These are phyloP conservation scores for Sylvia atricapilla DNA, from an alignment of 2,113 vertebrate species.

Conservation along the genomic window DNA sequence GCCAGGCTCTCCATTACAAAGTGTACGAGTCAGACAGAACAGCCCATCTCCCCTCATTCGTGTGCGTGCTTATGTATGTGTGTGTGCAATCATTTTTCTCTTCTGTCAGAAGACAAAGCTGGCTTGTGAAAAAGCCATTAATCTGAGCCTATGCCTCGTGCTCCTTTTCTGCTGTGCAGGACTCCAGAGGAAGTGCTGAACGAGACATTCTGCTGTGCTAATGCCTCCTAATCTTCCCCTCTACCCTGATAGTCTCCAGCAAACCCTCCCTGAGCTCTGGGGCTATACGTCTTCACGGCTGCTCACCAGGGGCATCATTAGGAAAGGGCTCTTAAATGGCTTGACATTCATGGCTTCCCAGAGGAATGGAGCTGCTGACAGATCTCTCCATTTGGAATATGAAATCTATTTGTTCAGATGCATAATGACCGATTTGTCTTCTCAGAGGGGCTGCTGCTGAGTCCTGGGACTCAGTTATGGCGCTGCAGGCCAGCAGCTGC, in stretches of 20 bases:
- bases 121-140: constrained; percentile 48
- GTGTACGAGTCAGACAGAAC: neutral
- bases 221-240: constrained; percentile 53
- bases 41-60: neutral
- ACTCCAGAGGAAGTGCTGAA: constrained; percentile 41
- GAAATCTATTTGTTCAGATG: constrained; percentile 70
- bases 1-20: neutral
- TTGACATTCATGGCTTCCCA: constrained; percentile 65
- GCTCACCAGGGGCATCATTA: constrained; percentile 64
- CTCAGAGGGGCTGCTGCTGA: constrained; percentile 41
- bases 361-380: constrained; percentile 54
- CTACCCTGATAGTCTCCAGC: constrained; percentile 46
- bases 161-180: constrained; percentile 37
- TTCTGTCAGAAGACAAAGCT: constrained; percentile 48
- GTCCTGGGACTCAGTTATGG: constrained; percentile 12
- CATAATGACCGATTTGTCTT: constrained; percentile 66
- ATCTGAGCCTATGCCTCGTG: constrained; percentile 29
- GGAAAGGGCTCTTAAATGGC: constrained; percentile 64
- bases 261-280: constrained; percentile 21
- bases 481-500: constrained; percentile 11
- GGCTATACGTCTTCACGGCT: constrained; percentile 19
- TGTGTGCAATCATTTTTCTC: constrained; percentile 33
- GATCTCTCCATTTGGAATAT: constrained; percentile 66
- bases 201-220: constrained; percentile 21
- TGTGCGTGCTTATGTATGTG: neutral